phyloP scores from a whole-genome alignment of 53 echinoderm and acorn worm genomes.

The Luidia sarsii region DNA sequence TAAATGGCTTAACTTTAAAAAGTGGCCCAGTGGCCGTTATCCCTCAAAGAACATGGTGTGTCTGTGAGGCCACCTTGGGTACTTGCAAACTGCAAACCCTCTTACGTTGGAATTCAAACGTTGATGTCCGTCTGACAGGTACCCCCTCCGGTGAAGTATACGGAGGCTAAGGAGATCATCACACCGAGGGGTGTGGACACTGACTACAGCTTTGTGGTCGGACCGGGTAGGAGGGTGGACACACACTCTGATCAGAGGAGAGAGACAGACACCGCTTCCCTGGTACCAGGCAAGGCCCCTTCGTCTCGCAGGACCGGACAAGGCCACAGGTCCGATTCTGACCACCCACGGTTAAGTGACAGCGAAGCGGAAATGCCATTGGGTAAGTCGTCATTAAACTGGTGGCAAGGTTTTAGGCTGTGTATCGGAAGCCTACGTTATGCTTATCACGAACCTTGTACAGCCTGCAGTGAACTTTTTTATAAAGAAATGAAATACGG shows the following conservation, averaged over 20 bases:
- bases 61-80: too few species aligned
- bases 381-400: not conserved
- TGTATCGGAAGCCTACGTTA: too few species aligned
- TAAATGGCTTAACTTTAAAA: too few species aligned
- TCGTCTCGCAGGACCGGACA: too few species aligned
- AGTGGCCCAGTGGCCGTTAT: too few species aligned
- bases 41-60: too few species aligned
- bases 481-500: too few species aligned
- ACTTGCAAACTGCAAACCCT: too few species aligned
- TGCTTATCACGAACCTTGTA: too few species aligned
- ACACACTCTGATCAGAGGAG: not conserved
- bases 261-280: not conserved
- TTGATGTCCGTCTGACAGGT: not conserved
- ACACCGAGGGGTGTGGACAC: slow-evolving; percentile 75
- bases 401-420: too few species aligned
- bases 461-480: too few species aligned
- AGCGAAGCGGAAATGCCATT: not conserved
- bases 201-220: slow-evolving; percentile 89
- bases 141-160: slow-evolving; percentile 12
- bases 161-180: slow-evolving; percentile 18
- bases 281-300: too few species aligned
- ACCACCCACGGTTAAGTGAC: not conserved
- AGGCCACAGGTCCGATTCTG: slow-evolving; percentile 23
- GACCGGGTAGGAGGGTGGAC: slow-evolving; percentile 55
- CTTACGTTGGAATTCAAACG: not conserved